Evolutionary conservation across 2,797 vertebrate genomes (phyloP), one percentile per base, ranked within the genome.

Genomic region (Lithobates pipiens): DNA sequence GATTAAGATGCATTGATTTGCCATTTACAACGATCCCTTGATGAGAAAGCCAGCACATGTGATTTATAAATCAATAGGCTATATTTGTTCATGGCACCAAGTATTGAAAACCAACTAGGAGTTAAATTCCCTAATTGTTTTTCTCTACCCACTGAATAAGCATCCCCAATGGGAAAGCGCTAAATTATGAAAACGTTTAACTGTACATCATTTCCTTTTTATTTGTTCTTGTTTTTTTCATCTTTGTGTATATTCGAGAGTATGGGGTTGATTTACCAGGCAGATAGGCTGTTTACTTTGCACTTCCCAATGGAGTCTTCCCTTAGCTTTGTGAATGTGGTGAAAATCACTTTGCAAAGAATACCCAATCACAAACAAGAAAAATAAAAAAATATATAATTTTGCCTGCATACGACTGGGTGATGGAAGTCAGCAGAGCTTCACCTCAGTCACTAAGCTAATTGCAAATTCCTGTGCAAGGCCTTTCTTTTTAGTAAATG

Each of bases 1-100:
- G 69, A 83, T 86, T 86, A 80, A 79, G 71, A 79, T 74, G 42
- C 46, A 87, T 87, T 79, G 85, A 86, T 86, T 86, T 82, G 57
- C 75, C 69, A 86, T 86, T 86, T 83, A 74, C 80, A 86, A 86
- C 21, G 75, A 83, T 83, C 69, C 75, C 27, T 74, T 68, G 69
- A 77, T 83, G 69, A 73, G 79, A 65, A 9, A 71, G 80, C 77
- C 85, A 76, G 85, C 13, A 67, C 54, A 65, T 83, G 68, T 25
- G 69, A 83, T 83, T 86, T 76, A 25, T 36, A 86, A 78, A 83
- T 83, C 85, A 87, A 87, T 83, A 83, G 42, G 76, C 70, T 83
- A 74, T 83, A 79, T 73, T 83, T 83, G 81, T 29, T 69, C 57
- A 80, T 42, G 77, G 70, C 70, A 87, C 42, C 76, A 74, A 79